Percentiles rank a stretch among this genome's conserved stretches.
These are phyloP conservation scores for Bothrops jararaca DNA, from an alignment of 2,113 vertebrate genomes.

Conservation along the genomic window DNA sequence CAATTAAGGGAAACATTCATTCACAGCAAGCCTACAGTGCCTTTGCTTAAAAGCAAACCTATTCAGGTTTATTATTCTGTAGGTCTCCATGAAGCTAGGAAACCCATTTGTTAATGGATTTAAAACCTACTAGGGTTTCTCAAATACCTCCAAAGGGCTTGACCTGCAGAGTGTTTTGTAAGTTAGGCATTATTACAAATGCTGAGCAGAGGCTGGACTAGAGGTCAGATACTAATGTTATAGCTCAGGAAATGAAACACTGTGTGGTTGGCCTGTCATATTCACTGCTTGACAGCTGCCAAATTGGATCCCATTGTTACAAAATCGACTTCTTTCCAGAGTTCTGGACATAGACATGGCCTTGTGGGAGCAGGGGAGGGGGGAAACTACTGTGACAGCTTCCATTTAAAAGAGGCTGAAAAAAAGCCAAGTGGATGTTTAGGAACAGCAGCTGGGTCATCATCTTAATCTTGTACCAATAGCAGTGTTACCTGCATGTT, in stretches of 20 bases:
- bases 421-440: conserved; percentile 37
- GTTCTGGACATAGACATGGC: conserved; percentile 60
- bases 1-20: background rate
- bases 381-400: conserved; percentile 39
- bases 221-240: conserved; percentile 46
- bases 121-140: conserved; percentile 34
- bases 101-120: conserved; percentile 45
- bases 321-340: conserved; percentile 60
- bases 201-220: conserved; percentile 58
- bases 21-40: background rate
- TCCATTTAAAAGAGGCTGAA: conserved; percentile 50
- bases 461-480: conserved; percentile 11
- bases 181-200: conserved; percentile 40
- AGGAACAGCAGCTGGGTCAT: conserved; percentile 6
- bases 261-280: conserved; percentile 8
- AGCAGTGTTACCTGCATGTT: background rate
- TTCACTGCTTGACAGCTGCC: conserved; percentile 64
- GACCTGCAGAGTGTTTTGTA: conserved; percentile 2
- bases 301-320: conserved; percentile 53
- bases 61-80: background rate
- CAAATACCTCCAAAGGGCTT: conserved; percentile 39
- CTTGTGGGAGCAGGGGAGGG: conserved; percentile 27
- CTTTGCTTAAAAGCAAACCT: background rate
- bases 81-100: background rate
- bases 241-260: conserved; percentile 61